Conservation (phyloP, 2,113 vertebrate species). For the Meriones unguiculatus region DNA sequence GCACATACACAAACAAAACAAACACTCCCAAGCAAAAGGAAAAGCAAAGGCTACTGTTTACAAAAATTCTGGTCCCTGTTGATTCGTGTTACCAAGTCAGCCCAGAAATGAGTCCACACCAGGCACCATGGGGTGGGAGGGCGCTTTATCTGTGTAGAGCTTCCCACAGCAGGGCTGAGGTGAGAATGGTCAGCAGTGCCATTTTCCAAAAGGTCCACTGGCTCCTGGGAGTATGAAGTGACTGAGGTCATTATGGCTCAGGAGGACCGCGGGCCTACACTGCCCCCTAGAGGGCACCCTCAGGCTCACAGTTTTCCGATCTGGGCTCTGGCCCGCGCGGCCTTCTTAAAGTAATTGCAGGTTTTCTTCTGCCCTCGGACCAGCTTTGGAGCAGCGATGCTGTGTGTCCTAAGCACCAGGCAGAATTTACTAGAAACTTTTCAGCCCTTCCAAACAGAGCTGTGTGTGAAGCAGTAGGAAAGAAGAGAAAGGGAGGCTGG, state of each 20-base stretch:
- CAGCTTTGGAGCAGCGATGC: neutral
- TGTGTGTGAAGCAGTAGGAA: neutral
- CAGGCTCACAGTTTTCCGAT: accelerated
- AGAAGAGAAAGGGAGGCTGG: neutral
- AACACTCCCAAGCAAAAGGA: neutral
- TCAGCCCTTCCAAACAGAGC: neutral
- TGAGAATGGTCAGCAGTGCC: accelerated
- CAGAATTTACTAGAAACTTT: slow-evolving; percentile 8
- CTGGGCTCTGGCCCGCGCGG: accelerated
- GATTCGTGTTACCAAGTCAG: neutral
- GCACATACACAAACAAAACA: neutral
- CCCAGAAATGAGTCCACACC: no score
- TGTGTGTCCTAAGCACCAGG: neutral
- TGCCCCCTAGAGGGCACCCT: neutral
- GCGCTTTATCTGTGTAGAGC: neutral
- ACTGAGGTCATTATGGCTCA: neutral
- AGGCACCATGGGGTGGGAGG: neutral
- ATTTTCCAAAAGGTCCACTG: accelerated
- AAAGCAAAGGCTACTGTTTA: no score
- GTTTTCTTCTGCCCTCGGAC: neutral
- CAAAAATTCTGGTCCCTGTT: neutral
- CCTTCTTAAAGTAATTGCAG: neutral
- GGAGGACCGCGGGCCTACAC: neutral
- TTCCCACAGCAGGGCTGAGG: no score
- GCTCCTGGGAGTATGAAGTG: accelerated